Evolutionary conservation across 2,888 invertebrate genomes (phyloP).

Genomic region (Oscheius sp.): DNA sequence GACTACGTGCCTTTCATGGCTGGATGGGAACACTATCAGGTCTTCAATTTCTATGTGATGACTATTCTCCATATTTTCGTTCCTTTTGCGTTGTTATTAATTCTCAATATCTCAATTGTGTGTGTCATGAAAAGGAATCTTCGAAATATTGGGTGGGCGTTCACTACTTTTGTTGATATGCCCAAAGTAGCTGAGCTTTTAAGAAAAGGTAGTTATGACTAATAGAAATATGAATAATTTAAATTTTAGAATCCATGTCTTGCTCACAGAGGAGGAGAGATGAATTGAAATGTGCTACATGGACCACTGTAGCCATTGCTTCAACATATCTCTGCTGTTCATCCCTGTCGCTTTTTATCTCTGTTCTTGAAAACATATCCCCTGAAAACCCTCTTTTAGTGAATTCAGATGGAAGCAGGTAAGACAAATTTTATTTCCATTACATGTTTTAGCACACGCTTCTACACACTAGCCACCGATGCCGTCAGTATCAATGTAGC

Average conservation of each 20-base stretch:
- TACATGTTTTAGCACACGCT: constrained; percentile 55
- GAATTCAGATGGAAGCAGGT: constrained; percentile 61
- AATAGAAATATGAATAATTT: background rate
- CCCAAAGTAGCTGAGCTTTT: constrained; percentile 59
- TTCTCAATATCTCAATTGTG: constrained; percentile 60
- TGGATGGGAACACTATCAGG: constrained; percentile 50
- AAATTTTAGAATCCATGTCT: constrained; percentile 54
- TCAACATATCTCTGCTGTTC: constrained; percentile 62
- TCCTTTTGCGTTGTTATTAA: constrained; percentile 54
- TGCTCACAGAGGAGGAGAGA: constrained; percentile 51
- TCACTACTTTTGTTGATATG: constrained; percentile 56
- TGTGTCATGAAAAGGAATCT: constrained; percentile 53
- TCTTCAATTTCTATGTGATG: constrained; percentile 64
- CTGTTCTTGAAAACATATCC: constrained; percentile 59
- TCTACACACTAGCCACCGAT: constrained; percentile 63
- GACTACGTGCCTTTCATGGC: constrained; percentile 56
- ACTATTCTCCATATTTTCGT: constrained; percentile 57
- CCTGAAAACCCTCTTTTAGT: constrained; percentile 52
- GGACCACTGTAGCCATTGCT: constrained; percentile 63
- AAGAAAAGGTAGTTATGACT: constrained; percentile 45
- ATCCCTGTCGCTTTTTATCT: constrained; percentile 60
- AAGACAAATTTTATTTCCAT: too few relatives aligned
- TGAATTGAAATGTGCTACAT: constrained; percentile 59
- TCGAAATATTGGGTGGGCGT: constrained; percentile 51
- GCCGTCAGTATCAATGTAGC: constrained; percentile 59